Evolutionary conservation across 2,888 invertebrate species (phyloP), one percentile per base, ranked within the genome.

Genomic region (Orthosia cruda): DNA sequence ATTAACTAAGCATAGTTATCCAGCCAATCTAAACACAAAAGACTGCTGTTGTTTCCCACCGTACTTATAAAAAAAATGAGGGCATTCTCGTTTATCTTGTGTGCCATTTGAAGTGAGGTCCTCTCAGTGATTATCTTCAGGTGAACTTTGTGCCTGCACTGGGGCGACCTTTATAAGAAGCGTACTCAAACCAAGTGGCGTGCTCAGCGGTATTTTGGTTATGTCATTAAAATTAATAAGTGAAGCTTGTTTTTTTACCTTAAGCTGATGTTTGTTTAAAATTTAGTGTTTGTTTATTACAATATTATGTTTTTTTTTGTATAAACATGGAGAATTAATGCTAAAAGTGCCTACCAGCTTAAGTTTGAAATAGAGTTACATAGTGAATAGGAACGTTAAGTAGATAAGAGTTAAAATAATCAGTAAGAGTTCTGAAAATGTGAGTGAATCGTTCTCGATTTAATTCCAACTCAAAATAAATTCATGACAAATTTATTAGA

Each of bases 191-290:
- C 84, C 82, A 86, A 96, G 94, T 83, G 92, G 91, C 91, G 78
- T 88, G 89, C 92, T 96, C 96, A 94, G 96, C 96, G 90, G 89
- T 90, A 95, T 94, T 95, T 93, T 84, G 92, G 92, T 88, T 88
- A 93, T 93, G 91, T 94, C 94, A 95, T 96, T 95, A 95, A 94
- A 95, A 95, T 94, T 95, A 94, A 94, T 93, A 94, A 93, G 93
- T 89, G 91, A 88, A 91, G 88, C 90, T 90, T 68, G 76, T 74
- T 86, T 62, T 11, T 66, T 55, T 61, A 49, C 32, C 62, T 40
- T 9, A n/a, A 1, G 26, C 15, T 74, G 40, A 40, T 59, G 47
- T 69, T 76, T 75, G 16, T 20, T 75, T 57, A 3, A 40, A 40
- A 32, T 68, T 49, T 2, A 23, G n/a, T 50, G 32, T 32, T 77